phyloP scores from a whole-genome alignment of 2,113 vertebrate genomes.

The Maccullochella peelii region DNA sequence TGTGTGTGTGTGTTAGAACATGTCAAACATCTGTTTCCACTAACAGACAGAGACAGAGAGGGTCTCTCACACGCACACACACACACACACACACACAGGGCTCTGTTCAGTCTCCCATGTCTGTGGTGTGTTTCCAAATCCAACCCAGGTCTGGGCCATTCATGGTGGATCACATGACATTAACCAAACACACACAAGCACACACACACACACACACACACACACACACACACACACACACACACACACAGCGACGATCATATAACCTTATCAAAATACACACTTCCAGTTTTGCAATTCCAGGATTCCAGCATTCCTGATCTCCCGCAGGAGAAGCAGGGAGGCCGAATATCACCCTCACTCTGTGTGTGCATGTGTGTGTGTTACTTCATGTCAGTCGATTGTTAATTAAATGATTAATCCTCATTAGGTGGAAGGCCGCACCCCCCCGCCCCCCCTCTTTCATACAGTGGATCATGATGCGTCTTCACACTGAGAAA shows the following conservation, averaged over 20 bases:
- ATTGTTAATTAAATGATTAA: background rate
- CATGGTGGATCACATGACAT: constrained; percentile 52
- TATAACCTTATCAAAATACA: constrained; percentile 70
- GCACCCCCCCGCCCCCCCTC: too few species aligned
- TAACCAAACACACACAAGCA: constrained; percentile 39
- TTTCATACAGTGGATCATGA: background rate
- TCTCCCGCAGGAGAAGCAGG: constrained; percentile 47
- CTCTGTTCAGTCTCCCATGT: constrained; percentile 60
- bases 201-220: constrained; percentile 34
- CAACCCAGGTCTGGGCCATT: constrained; percentile 36
- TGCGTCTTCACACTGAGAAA: too few species aligned
- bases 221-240: constrained; percentile 28
- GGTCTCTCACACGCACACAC: constrained; percentile 7
- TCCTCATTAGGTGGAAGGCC: background rate
- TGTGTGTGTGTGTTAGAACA: constrained; percentile 24
- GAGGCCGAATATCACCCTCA: constrained; percentile 32
- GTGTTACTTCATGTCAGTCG: background rate
- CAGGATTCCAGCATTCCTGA: constrained; percentile 72
- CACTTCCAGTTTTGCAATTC: constrained; percentile 54
- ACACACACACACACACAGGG: constrained; percentile 38
- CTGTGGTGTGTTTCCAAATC: constrained; percentile 54
- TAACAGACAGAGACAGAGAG: constrained; percentile 22
- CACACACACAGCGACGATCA: constrained; percentile 20
- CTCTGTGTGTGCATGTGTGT: constrained; percentile 28
- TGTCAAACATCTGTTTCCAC: constrained; percentile 76